Evolutionary conservation across 2,113 vertebrate species (phyloP).

Genomic region (Periophthalmus modestus): DNA sequence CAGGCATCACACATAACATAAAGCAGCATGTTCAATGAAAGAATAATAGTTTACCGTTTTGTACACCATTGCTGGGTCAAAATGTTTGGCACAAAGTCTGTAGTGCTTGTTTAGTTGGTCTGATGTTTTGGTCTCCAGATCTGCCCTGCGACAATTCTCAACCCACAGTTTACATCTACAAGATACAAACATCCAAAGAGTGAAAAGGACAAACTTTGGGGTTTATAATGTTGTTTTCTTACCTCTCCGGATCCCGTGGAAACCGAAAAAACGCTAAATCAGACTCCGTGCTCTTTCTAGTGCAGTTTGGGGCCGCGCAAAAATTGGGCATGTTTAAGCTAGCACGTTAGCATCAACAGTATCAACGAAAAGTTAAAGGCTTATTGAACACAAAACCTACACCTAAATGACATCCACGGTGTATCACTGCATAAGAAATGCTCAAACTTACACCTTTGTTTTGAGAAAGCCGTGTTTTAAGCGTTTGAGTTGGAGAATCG

Average conservation of each 20-base stretch:
- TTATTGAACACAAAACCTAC: neutral
- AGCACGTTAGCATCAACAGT: slow-evolving; percentile 42
- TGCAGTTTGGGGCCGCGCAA: slow-evolving; percentile 92
- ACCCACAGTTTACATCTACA: slow-evolving; percentile 92
- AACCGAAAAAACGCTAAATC: slow-evolving; percentile 84
- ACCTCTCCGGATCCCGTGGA: slow-evolving; percentile 79
- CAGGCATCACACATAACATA: neutral
- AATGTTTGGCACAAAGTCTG: slow-evolving; percentile 91
- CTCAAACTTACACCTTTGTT: neutral
- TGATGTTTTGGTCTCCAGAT: slow-evolving; percentile 92
- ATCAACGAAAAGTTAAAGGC: neutral
- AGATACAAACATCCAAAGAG: slow-evolving; percentile 16
- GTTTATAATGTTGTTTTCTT: slow-evolving; percentile 17
- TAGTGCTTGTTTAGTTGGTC: slow-evolving; percentile 96
- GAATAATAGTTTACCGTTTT: slow-evolving; percentile 78
- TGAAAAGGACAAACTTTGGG: neutral
- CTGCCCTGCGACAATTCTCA: slow-evolving; percentile 92
- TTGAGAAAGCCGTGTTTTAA: neutral
- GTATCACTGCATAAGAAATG: neutral
- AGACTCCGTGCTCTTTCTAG: slow-evolving; percentile 84
- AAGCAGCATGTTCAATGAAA: neutral
- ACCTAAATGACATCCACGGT: neutral
- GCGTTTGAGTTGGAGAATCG: slow-evolving; percentile 9
- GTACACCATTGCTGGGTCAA: slow-evolving; percentile 93
- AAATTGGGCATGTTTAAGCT: slow-evolving; percentile 82